Evolutionary conservation across 2,797 vertebrate genomes (phyloP), one percentile per base, ranked within the genome.

Genomic region (Hoplostethus mediterraneus): DNA sequence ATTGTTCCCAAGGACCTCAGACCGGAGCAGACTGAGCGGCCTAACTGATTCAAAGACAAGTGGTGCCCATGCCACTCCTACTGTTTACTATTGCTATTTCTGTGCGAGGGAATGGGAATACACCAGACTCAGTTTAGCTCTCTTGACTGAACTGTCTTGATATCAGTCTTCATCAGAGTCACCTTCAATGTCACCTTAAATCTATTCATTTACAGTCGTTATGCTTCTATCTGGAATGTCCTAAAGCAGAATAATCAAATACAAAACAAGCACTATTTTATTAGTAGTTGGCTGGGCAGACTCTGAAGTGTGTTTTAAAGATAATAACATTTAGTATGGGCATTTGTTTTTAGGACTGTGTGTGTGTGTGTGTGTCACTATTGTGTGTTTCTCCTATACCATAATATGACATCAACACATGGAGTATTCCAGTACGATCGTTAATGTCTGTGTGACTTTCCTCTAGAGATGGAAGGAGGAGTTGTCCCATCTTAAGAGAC

Each of bases 391-490:
- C n/a, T 52, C 25, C 49, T 9, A 25, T 52, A 17, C 36, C 17
- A 5, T 33, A 67, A 69, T 51, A 45, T 30, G 47, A 67, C 63
- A 42, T 42, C 8, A 10, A 63, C 38, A 66, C 51, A 74, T 62
- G 28, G 40, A 8, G 11, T 42, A 10, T 12, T 12, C 40, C 36
- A 61, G n/a, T 47, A 9, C 55, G 25, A 49, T 55, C 67, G 61
- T 67, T 81, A 81, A 87, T 75, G 36, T 67, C 36, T 84, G 33
- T 85, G 63, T 87, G 66, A 83, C 82, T 89, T 85, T 85, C 82
- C 76, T 67, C 56, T 89, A 99, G 97, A 96, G 96, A 94, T 99
- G 97, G 97, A 96, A 95, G 89, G 97, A 97, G 92, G 97, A 98
- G 88, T 92, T 98, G 91, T 95, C 94, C 83, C 95, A 94, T 82